Evolutionary conservation across 1,140 invertebrate genomes (phyloP).

Genomic region (Sipha flava): DNA sequence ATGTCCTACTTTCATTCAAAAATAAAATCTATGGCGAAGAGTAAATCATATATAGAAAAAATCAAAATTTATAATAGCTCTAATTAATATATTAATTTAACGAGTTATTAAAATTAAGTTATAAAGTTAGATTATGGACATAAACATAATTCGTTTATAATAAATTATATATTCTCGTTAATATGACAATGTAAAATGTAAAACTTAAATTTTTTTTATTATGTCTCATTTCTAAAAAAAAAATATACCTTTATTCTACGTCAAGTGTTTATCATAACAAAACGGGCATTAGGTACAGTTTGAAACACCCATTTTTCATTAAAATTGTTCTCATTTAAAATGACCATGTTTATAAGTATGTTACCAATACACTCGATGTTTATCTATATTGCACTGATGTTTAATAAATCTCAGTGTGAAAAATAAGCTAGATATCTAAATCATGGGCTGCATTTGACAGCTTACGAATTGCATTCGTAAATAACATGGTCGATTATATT

Average conservation of each 20-base stretch:
- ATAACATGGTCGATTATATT: neutral
- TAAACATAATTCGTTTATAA: no score
- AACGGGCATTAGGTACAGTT: neutral
- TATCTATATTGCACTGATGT: neutral
- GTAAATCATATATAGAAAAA: no score
- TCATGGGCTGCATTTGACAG: neutral
- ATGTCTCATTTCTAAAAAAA: no score
- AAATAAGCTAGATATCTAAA: neutral
- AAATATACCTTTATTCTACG: neutral
- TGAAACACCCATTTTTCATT: neutral
- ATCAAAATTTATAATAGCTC: no score
- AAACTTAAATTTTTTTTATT: no score
- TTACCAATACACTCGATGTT: neutral
- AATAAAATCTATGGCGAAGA: no score
- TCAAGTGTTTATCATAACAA: neutral
- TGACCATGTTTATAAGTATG: neutral
- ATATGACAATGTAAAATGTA: no score
- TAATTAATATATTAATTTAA: no score
- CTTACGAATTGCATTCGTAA: neutral
- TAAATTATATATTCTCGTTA: no score
- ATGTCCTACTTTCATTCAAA: no score
- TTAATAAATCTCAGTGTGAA: conserved; percentile 1
- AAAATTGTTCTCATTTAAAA: neutral
- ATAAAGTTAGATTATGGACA: no score
- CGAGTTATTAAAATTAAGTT: no score